Percentiles rank a stretch among this genome's conserved stretches.
Evolutionary conservation across 2,113 vertebrate genomes (phyloP).

Genomic region (Lepisosteus oculatus): DNA sequence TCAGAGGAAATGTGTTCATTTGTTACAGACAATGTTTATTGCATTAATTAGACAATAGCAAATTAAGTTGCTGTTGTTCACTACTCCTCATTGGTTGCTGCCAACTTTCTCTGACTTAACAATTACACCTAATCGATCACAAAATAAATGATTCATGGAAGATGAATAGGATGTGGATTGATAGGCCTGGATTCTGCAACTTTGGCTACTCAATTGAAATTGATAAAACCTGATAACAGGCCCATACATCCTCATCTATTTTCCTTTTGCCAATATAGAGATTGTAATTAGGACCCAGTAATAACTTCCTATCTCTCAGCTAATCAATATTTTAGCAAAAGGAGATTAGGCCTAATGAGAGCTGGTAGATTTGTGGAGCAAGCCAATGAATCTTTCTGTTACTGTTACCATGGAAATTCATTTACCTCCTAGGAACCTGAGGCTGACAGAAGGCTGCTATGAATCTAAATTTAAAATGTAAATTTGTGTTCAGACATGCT

Average conservation of each 20-base stretch:
- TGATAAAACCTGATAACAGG: slow-evolving; percentile 85
- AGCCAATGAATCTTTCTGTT: slow-evolving; percentile 59
- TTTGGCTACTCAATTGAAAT: slow-evolving; percentile 88
- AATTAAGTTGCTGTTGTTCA: slow-evolving; percentile 88
- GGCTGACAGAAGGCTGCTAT: slow-evolving; percentile 52
- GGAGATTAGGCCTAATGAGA: slow-evolving; percentile 76
- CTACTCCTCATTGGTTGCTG: slow-evolving; percentile 85
- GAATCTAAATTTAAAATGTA: slow-evolving; percentile 63
- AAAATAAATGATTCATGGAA: slow-evolving; percentile 98
- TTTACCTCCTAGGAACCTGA: slow-evolving; percentile 63
- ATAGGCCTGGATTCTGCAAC: slow-evolving; percentile 79
- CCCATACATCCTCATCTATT: slow-evolving; percentile 79
- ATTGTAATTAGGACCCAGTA: slow-evolving; percentile 88
- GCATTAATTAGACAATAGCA: slow-evolving; percentile 97
- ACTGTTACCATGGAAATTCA: slow-evolving; percentile 76
- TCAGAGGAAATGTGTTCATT: slow-evolving; percentile 82
- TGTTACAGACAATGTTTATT: slow-evolving; percentile 86
- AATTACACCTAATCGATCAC: slow-evolving; percentile 96
- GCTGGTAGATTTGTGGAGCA: slow-evolving; percentile 59
- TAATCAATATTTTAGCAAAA: slow-evolving; percentile 91
- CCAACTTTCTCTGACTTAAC: slow-evolving; percentile 94
- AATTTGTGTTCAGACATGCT: slow-evolving; percentile 49
- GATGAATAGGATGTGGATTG: slow-evolving; percentile 93
- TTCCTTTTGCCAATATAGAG: slow-evolving; percentile 81
- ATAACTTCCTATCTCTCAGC: slow-evolving; percentile 84